Conservation (phyloP, 2,797 vertebrate species). For the Sebastes hubbsi region DNA sequence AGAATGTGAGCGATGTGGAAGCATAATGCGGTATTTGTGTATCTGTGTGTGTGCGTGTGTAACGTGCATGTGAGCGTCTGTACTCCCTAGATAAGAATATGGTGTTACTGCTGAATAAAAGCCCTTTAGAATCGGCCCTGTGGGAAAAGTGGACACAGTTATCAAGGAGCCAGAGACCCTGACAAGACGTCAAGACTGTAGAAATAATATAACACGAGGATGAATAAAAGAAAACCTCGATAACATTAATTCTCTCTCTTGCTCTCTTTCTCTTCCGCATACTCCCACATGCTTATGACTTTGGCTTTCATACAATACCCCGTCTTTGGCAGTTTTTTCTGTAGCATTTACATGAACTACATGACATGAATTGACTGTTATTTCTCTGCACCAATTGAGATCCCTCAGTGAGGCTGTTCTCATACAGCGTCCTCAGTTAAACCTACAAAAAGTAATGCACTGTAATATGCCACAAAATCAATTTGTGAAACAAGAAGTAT, state of each 20-base stretch:
- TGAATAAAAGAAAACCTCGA: slow-evolving; percentile 47
- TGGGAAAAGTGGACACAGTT: slow-evolving; percentile 54
- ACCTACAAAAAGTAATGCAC: background rate
- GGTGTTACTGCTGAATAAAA: slow-evolving; percentile 48
- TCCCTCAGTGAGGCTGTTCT: background rate
- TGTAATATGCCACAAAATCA: background rate
- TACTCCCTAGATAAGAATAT: slow-evolving; percentile 58
- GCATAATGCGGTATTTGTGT: background rate
- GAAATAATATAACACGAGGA: slow-evolving; percentile 37
- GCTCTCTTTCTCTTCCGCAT: background rate
- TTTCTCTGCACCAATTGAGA: background rate
- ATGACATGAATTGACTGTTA: background rate
- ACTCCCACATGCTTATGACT: slow-evolving; percentile 29
- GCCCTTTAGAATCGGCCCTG: slow-evolving; percentile 26
- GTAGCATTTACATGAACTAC: slow-evolving; percentile 11
- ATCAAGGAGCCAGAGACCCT: slow-evolving; percentile 48
- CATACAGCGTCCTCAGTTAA: background rate
- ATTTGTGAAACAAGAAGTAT: too few relatives aligned
- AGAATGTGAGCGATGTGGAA: background rate
- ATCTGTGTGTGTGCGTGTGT: background rate
- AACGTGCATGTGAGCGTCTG: slow-evolving; percentile 43
- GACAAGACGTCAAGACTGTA: slow-evolving; percentile 46
- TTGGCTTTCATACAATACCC: slow-evolving; percentile 27
- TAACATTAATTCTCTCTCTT: slow-evolving; percentile 40
- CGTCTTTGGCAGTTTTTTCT: slow-evolving; percentile 23